phyloP scores from a whole-genome alignment of 2,113 vertebrate genomes.

The Penelope pileata region DNA sequence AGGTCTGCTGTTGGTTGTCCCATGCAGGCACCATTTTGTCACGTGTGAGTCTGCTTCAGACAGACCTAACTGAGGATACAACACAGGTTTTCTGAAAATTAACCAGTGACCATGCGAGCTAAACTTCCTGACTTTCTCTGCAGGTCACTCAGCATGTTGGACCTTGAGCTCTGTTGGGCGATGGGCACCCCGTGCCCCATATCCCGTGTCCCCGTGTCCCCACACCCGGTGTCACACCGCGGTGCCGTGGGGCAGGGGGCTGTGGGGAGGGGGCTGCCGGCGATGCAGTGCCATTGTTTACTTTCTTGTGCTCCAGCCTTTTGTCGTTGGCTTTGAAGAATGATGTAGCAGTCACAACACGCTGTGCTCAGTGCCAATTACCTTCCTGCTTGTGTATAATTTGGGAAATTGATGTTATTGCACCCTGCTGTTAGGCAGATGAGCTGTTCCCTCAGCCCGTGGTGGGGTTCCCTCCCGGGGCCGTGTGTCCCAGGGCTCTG shows the following conservation, averaged over 20 bases:
- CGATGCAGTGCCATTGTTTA: constrained; percentile 74
- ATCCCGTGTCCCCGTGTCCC: no score
- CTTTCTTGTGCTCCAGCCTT: constrained; percentile 46
- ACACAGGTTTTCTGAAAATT: neutral
- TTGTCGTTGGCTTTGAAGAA: constrained; percentile 61
- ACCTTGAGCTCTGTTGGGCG: neutral
- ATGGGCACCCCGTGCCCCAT: neutral
- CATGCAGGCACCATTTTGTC: neutral
- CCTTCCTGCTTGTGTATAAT: constrained; percentile 52
- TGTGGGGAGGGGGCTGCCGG: constrained; percentile 63
- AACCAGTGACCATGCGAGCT: neutral
- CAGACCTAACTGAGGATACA: neutral
- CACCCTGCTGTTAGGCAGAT: constrained; percentile 43
- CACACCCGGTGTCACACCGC: no score
- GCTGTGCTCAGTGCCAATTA: constrained; percentile 46
- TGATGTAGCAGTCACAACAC: constrained; percentile 57
- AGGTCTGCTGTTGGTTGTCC: fast-evolving
- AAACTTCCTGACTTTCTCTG: neutral
- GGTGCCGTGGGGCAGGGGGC: constrained; percentile 61
- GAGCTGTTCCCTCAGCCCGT: constrained; percentile 7
- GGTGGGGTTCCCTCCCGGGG: neutral
- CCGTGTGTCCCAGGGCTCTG: fast-evolving
- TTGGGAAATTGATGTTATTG: constrained; percentile 56
- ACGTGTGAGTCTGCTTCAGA: neutral
- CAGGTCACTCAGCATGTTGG: neutral